phyloP scores from a whole-genome alignment of 37 sponge, comb jelly and placozoan genomes.

The Crambe crambe region DNA sequence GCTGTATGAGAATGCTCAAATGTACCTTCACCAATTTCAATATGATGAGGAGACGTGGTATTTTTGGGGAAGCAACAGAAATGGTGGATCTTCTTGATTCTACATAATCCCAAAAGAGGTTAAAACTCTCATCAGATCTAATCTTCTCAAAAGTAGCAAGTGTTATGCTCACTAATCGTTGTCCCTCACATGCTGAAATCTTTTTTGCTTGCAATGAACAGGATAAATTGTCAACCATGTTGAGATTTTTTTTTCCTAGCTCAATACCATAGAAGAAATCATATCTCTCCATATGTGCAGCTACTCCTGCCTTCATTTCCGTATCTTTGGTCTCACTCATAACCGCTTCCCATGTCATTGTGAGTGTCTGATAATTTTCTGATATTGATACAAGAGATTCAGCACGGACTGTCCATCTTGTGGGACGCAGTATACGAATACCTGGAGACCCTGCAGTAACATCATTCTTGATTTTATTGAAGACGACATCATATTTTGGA shows the following conservation, averaged over 20 bases:
- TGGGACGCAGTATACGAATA: constrained; percentile 46
- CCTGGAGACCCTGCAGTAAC: constrained; percentile 37
- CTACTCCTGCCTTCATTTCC: constrained; percentile 36
- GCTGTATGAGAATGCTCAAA: background rate
- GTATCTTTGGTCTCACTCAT: constrained; percentile 20
- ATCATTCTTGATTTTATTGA: constrained; percentile 35
- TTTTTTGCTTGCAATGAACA: background rate
- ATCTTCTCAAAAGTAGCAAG: too few relatives aligned
- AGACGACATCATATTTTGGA: constrained; percentile 55
- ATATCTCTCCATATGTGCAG: constrained; percentile 48
- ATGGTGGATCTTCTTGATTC: background rate
- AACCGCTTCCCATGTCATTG: constrained; percentile 22
- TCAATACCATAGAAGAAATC: too few relatives aligned
- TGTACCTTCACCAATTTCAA: background rate
- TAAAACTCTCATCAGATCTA: too few relatives aligned
- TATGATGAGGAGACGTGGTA: background rate
- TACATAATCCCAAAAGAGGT: too few relatives aligned
- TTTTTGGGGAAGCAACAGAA: background rate
- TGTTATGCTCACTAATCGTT: background rate
- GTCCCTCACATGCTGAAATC: constrained; percentile 6
- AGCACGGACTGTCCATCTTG: constrained; percentile 46
- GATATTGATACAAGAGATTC: constrained; percentile 3
- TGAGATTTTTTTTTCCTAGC: constrained; percentile 22
- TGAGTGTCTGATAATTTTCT: constrained; percentile 29
- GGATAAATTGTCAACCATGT: constrained; percentile 21